phyloP scores from a whole-genome alignment of 2,113 vertebrate genomes.

The Thalassoma bifasciatum region DNA sequence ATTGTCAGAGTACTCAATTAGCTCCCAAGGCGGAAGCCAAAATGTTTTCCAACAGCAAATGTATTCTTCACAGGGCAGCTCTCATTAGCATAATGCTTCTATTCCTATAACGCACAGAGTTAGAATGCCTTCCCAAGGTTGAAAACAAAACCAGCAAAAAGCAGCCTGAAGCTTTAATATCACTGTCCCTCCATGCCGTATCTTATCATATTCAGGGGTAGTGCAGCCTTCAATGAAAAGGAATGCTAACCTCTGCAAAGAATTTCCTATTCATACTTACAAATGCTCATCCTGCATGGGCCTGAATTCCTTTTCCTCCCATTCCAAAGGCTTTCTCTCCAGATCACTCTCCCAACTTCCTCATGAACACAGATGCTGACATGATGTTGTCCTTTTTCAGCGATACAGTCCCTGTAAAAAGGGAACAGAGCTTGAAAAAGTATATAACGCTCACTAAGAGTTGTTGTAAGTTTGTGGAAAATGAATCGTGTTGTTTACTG shows the following conservation, averaged over 20 bases:
- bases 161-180: constrained; percentile 51
- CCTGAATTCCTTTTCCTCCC: neutral
- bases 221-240: constrained; percentile 30
- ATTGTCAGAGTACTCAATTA: constrained; percentile 81
- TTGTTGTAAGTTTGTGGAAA: constrained; percentile 42
- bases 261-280: constrained; percentile 45
- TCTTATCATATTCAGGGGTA: constrained; percentile 37
- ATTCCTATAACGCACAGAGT: constrained; percentile 60
- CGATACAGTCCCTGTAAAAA: constrained; percentile 26
- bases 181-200: constrained; percentile 49
- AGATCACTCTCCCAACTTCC: neutral
- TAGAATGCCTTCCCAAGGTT: constrained; percentile 60
- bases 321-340: constrained; percentile 3
- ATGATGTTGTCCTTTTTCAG: constrained; percentile 31
- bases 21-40: constrained; percentile 80
- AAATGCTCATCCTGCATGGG: neutral
- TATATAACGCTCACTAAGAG: constrained; percentile 32
- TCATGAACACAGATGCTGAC: constrained; percentile 42
- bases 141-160: constrained; percentile 60
- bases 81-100: constrained; percentile 77
- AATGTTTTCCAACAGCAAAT: constrained; percentile 80
- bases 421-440: constrained; percentile 26
- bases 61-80: constrained; percentile 76
- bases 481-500: constrained; percentile 48
- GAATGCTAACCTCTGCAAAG: constrained; percentile 49